Evolutionary conservation across 2,888 invertebrate genomes (phyloP).

Genomic region (Graphium colonna): DNA sequence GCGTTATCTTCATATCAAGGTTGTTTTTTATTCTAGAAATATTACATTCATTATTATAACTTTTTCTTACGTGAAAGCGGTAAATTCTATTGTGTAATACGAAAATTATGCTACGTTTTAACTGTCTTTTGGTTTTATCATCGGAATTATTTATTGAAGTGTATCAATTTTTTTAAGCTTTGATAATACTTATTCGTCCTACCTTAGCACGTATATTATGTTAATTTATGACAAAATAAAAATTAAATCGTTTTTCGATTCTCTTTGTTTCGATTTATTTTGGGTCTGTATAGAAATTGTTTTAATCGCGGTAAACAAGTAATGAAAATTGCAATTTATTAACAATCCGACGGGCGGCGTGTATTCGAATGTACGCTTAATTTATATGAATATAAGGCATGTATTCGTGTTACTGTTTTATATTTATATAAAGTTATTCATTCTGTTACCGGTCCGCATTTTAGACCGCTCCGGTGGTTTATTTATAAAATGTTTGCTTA

Average conservation of each 20-base stretch:
- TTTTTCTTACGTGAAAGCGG: no score
- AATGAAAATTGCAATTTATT: conserved; percentile 21
- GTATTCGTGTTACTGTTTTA: background rate
- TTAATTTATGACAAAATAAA: no score
- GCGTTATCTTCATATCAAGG: conserved; percentile 21
- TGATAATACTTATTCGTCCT: no score
- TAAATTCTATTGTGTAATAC: no score
- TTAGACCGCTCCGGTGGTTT: conserved; percentile 16
- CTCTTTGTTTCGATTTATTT: conserved; percentile 1
- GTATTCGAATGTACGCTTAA: conserved; percentile 5
- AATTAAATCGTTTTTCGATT: conserved; percentile 1
- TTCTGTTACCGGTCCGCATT: conserved; percentile 10
- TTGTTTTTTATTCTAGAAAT: conserved; percentile 14
- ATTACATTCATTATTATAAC: conserved; percentile 12
- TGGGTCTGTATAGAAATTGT: conserved; percentile 1
- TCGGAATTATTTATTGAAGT: no score
- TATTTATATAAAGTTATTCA: conserved; percentile 13
- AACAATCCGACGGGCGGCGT: conserved; percentile 1
- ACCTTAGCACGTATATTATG: no score
- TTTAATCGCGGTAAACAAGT: conserved; percentile 18
- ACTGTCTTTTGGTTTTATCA: no score
- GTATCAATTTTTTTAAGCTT: no score
- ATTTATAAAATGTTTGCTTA: conserved; percentile 23
- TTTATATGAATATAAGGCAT: background rate
- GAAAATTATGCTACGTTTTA: no score